Evolutionary conservation across 2,113 vertebrate species (phyloP), one percentile per base, ranked within the genome.

Genomic region (Datnioides undecimradiatus): DNA sequence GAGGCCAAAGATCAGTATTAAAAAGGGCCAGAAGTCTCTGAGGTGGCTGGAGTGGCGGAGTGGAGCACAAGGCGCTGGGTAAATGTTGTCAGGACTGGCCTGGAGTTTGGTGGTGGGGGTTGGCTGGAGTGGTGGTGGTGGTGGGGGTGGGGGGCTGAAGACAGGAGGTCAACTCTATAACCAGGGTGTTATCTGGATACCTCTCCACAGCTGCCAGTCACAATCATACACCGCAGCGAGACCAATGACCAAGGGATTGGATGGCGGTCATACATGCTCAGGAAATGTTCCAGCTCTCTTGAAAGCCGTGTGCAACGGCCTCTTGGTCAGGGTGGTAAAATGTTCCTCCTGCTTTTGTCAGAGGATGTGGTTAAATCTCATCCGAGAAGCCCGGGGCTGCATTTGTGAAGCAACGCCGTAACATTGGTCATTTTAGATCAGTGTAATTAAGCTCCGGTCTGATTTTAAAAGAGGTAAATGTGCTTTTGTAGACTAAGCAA

Each of bases 301-400:
- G 59, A 62, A 76, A 84, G 77, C 48, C 73, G 63, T 80, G 80
- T 64, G 88, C 78, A 83, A 71, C n/a, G 49, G 88, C 70, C 76
- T 83, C 73, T 90, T 62, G 76, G 87, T 77, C 73, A 63, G 60
- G 79, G 79, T 71, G 87, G 88, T 87, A 65, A 91, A 90, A 88
- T 81, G 76, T 79, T 90, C 82, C 79, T 77, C 77, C 73, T 73
- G 79, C 83, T 27, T 80, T 83, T 78, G 83, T 82, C 48, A 38
- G 83, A 90, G 90, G 88, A 91, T 88, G 87, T 90, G 92, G 84
- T 88, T 73, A 79, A 83, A 81, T 73, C 75, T 88, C 79, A 78
- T 46, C 73, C 27, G 13, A 46, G 54, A 33, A 60, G 54, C 58
- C 73, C 10, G 58, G 14, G 74, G 40, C 71, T 36, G 33, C 38